Conservation (phyloP, 2,888 invertebrate genomes). For the Archaeoteleia sp. region DNA sequence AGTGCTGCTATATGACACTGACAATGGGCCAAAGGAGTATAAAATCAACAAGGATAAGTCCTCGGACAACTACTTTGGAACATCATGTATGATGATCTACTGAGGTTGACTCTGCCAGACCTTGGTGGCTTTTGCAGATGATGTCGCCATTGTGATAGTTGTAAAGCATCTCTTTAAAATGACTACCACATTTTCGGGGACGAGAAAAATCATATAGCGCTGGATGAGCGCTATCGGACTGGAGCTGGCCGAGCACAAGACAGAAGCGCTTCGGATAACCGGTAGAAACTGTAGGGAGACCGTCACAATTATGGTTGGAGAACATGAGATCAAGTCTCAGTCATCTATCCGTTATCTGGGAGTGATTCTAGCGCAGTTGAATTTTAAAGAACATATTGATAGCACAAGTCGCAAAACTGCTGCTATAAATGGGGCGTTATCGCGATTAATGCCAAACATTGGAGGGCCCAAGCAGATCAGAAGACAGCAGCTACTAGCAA, state of each 20-base stretch:
- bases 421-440: background rate
- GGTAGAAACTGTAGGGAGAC: constrained; percentile 20
- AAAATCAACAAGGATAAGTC: constrained; percentile 37
- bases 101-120: background rate
- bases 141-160: background rate
- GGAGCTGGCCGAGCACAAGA: constrained; percentile 38
- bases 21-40: background rate
- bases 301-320: constrained; percentile 33
- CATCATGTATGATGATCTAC: background rate
- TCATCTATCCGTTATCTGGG: constrained; percentile 47
- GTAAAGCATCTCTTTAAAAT: background rate
- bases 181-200: background rate
- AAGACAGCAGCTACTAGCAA: constrained; percentile 21
- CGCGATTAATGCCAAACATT: constrained; percentile 9
- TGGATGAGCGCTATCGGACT: constrained; percentile 3
- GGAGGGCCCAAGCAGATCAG: constrained; percentile 11
- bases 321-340: constrained; percentile 14
- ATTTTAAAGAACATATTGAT: constrained; percentile 10
- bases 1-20: background rate
- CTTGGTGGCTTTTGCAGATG: too few species aligned
- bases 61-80: background rate
- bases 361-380: constrained; percentile 32
- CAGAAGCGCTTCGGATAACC: constrained; percentile 36
- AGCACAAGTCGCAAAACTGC: constrained; percentile 6
- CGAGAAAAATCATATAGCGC: background rate